Conservation (phyloP, 2,113 vertebrate genomes). For the Engraulis encrasicolus region DNA sequence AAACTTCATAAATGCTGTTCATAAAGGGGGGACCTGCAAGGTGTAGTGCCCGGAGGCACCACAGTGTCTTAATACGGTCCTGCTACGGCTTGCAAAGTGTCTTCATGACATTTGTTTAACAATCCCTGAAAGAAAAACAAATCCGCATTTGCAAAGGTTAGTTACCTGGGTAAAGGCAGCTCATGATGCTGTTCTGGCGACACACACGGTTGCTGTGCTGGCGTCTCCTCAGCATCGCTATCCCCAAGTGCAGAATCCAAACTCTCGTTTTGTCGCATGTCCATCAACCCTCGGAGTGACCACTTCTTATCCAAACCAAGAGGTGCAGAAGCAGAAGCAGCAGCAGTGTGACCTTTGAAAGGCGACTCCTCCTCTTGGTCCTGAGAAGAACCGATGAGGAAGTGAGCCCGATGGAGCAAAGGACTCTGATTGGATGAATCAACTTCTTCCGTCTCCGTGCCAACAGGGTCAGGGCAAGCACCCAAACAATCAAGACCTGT, state of each 20-base stretch:
- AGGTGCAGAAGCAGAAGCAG: background rate
- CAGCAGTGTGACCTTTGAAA: conserved; percentile 12
- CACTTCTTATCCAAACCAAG: conserved; percentile 51
- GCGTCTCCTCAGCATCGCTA: conserved; percentile 79
- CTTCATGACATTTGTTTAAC: too few species aligned
- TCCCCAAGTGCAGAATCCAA: conserved; percentile 84
- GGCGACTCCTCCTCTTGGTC: conserved; percentile 63
- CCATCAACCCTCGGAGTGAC: conserved; percentile 66
- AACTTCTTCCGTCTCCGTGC: conserved; percentile 65
- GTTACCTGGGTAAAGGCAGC: conserved; percentile 83
- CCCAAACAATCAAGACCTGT: conserved; percentile 35
- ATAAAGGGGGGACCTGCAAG: too few species aligned
- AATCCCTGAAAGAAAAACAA: background rate
- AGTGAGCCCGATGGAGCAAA: conserved; percentile 75
- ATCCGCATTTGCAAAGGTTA: background rate
- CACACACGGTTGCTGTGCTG: conserved; percentile 42
- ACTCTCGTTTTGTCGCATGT: conserved; percentile 81
- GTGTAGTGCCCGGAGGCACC: too few species aligned
- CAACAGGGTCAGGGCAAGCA: conserved; percentile 47
- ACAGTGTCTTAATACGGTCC: too few species aligned
- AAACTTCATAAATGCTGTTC: too few species aligned
- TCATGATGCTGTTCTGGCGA: conserved; percentile 73
- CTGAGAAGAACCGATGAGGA: conserved; percentile 81
- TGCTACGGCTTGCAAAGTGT: too few species aligned
- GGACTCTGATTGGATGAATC: conserved; percentile 54